phyloP scores from a whole-genome alignment of 1,140 invertebrate species.

The Drosophila setifemur region DNA sequence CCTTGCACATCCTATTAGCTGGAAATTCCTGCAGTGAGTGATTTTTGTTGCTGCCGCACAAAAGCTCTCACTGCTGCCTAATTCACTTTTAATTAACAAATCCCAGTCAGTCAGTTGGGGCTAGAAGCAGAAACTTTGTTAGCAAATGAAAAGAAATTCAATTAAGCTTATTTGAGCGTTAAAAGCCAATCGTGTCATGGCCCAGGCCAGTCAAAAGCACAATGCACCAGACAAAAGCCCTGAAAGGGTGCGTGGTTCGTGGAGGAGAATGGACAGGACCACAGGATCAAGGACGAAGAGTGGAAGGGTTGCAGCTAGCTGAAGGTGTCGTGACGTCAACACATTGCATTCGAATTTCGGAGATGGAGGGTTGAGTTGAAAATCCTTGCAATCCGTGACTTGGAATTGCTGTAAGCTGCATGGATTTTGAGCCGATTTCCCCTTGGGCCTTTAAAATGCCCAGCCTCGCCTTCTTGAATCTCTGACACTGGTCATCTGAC shows the following conservation, averaged over 20 bases:
- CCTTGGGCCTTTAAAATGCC: constrained; percentile 67
- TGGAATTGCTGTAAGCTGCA: constrained; percentile 44
- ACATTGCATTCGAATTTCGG: constrained; percentile 43
- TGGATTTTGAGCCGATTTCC: constrained; percentile 41
- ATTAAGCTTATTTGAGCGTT: constrained; percentile 83
- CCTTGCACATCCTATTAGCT: neutral
- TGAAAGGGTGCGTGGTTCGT: neutral
- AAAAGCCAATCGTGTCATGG: constrained; percentile 82
- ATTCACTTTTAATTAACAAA: constrained; percentile 82
- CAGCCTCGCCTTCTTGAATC: constrained; percentile 55
- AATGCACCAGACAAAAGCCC: constrained; percentile 58
- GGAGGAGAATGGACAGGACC: neutral
- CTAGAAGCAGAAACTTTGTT: constrained; percentile 67
- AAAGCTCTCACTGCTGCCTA: constrained; percentile 53
- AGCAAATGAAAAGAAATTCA: constrained; percentile 81
- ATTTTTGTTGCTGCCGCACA: constrained; percentile 26
- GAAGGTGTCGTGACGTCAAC: constrained; percentile 67
- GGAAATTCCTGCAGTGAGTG: constrained; percentile 13
- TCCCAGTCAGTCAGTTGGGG: constrained; percentile 53
- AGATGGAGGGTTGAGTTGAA: constrained; percentile 7
- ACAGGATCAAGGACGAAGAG: constrained; percentile 13
- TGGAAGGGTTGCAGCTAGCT: constrained; percentile 55
- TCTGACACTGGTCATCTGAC: constrained; percentile 47
- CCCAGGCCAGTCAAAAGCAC: constrained; percentile 60
- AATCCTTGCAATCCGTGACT: constrained; percentile 64